Conservation (phyloP, 2,888 invertebrate genomes). For the Nephrotoma guestfalica region DNA sequence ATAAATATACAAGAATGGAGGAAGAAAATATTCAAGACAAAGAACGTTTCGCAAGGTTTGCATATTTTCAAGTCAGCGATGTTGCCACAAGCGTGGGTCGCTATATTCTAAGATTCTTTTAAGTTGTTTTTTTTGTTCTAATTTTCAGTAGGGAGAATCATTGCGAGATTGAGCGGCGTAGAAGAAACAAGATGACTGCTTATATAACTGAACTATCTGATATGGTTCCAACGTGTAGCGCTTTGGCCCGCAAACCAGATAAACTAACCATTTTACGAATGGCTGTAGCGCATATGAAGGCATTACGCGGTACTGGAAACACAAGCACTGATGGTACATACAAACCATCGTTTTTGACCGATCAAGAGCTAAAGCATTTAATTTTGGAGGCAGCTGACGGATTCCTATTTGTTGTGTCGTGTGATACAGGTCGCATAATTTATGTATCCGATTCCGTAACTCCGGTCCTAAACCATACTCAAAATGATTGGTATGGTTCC, state of each 20-base stretch:
- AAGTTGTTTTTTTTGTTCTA: not conserved
- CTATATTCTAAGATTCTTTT: not conserved
- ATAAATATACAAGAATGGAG: slow-evolving; percentile 45
- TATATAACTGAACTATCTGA: slow-evolving; percentile 99
- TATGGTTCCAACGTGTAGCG: slow-evolving; percentile 99
- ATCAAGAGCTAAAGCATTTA: slow-evolving; percentile 96
- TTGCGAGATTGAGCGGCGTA: slow-evolving; percentile 94
- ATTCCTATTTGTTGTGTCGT: slow-evolving; percentile 73
- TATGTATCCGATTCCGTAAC: slow-evolving; percentile 98
- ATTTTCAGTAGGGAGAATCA: slow-evolving; percentile 84
- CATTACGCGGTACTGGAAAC: slow-evolving; percentile 92
- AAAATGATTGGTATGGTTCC: slow-evolving; percentile 96
- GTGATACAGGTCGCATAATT: slow-evolving; percentile 92
- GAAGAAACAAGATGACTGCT: slow-evolving; percentile 99
- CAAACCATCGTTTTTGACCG: slow-evolving; percentile 96
- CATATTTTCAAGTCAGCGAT: slow-evolving; percentile 21
- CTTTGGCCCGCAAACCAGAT: slow-evolving; percentile 95
- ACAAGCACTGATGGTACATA: slow-evolving; percentile 94
- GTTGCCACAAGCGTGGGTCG: not conserved
- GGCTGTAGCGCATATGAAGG: slow-evolving; percentile 99
- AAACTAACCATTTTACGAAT: slow-evolving; percentile 97
- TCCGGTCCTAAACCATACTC: slow-evolving; percentile 92
- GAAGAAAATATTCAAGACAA: slow-evolving; percentile 92
- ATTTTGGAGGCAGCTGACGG: slow-evolving; percentile 99
- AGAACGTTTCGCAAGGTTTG: slow-evolving; percentile 85